Base-by-base conservation (phyloP, 1,140 invertebrate genomes). In the Aplysia californica region DNA sequence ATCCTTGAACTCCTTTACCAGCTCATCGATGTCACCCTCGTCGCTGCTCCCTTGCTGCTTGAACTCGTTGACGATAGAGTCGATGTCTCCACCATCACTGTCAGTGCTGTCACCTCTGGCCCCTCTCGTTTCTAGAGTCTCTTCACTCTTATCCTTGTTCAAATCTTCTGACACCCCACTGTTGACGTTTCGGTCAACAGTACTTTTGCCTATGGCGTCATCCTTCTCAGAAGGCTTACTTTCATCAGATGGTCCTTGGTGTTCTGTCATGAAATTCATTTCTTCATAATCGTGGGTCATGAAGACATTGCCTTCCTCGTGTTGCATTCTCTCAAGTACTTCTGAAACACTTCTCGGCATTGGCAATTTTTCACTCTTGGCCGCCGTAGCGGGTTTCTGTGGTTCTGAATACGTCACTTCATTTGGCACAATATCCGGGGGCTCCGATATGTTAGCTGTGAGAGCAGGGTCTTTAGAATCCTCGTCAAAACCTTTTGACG, bases 71-170 rank as follows among this genome's bases (percentile, higher is more conserved):
- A 75, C 72, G 6, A 75, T 58, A 2, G 59, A 10, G 61, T 75
- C 72, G 23, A 75, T 75, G 35, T 75, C 72, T 26, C 72, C 72
- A 3, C 72, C 72, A 55, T 75, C 72, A 41, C 72, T 75, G 23
- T 75, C 72, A 50, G 4, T 65, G 61, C 72, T 66, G 31, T 39
- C n/a, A n/a, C n/a, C n/a, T n/a, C 44, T 50, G 44, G n/a, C 44
- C n/a, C n/a, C 44, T 50, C 44, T 20, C 10, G 10, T 26, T 10
- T 61, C 26, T 61, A 26, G 29, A 61, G 10, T 15, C 26, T 61
- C 26, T 6, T 21, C 15, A 26, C 26, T 61, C 6, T 61, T 61
- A 18, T 15, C 58, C n/a, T 15, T 15, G n/a, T 50, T n/a, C n/a
- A 50, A 50, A 50, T n/a, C n/a, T n/a, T n/a, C n/a, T n/a, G n/a